Base-by-base conservation (phyloP, 2,113 vertebrate species). In the Myrmecophaga tridactyla region DNA sequence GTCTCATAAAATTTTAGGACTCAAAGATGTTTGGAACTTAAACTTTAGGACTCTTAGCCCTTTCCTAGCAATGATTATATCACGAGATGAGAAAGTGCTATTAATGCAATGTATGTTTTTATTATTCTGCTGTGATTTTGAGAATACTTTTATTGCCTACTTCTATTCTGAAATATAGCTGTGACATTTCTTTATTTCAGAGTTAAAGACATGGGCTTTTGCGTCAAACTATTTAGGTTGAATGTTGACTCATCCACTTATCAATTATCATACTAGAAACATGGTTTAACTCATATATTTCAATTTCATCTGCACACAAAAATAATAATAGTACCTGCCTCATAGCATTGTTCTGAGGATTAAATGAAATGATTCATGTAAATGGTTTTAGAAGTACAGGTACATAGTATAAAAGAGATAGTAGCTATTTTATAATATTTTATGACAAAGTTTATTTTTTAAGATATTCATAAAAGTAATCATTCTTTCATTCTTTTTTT, bases 21-120 rank as follows among this genome's bases (percentile, higher is more conserved):
- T 56, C 53, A 56, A 20, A 20, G 21, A 56, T 56, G 17, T 56
- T 53, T 56, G 21, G 53, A 18, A 56, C 53, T 56, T 56, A 56
- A 56, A 56, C 53, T 56, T 56, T 56, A 56, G 21, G 62, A 72
- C 9, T 84, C 29, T 76, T 76, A 43, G 17, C 4, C 10, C 41
- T 70, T 89, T 96, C 21, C 56, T 56, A 83, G 56, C 90, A 91
- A 67, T 62, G 9, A 60, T 81, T 89, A 34, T 90, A 67, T 89
- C 11, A 91, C 92, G 83, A 78, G 13, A 77, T 6, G 11, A 23
- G 11, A 81, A 93, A 15, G 6, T 72, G 34, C 77, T 67, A 70
- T 63, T 80, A 83, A 67, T 85, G 73, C 63, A 76, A 75, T 81
- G 36, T 81, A 82, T 23, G 81, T 60, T 78, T 93, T 86, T 83